Evolutionary conservation across 2,888 invertebrate genomes (phyloP), one percentile per base, ranked within the genome.

Genomic region (Galerucella pusilla): DNA sequence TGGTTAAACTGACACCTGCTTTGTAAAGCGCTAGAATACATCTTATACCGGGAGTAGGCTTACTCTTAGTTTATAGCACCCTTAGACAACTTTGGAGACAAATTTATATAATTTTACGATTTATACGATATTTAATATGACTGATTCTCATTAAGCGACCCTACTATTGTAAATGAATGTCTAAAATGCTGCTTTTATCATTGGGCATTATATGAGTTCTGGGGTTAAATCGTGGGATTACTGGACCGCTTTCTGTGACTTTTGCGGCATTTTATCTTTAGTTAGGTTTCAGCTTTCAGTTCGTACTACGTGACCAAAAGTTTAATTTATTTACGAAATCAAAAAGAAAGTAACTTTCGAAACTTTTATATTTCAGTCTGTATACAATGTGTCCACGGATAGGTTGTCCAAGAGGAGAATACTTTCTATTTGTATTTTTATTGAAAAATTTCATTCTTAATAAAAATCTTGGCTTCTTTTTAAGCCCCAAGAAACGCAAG

Each of bases 181-280:
- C 69, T 28, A 57, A 42, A 63, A 75, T 54, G 68, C 66, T 73
- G 73, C 75, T 73, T 75, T 73, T 75, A 73, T 75, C 75, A 75
- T 75, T 70, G 73, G 67, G 70, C 70, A 73, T 76, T 76, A 71
- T 73, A 73, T 63, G 70, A 67, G 70, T 70, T 71, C 46, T 71
- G 59, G 75, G 76, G 76, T 76, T 76, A 71, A 76, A 73, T 73
- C 76, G 64, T 67, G n/a, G 35, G 73, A 76, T 76, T 71, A 67
- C 73, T 42, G 63, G 61, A 52, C 69, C 69, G 73, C 59, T 76
- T 75, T 69, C 66, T 66, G 65, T 63, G 42, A 66, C 66, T 71
- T 72, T 66, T 66, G 66, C 49, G 66, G 59, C 66, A 60, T 66
- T 66, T 72, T 72, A 72, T 72, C 66, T 66, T 49, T 46, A 60